Evolutionary conservation across 2,113 vertebrate genomes (phyloP), one percentile per base, ranked within the genome.

Genomic region (Plecotus auritus): DNA sequence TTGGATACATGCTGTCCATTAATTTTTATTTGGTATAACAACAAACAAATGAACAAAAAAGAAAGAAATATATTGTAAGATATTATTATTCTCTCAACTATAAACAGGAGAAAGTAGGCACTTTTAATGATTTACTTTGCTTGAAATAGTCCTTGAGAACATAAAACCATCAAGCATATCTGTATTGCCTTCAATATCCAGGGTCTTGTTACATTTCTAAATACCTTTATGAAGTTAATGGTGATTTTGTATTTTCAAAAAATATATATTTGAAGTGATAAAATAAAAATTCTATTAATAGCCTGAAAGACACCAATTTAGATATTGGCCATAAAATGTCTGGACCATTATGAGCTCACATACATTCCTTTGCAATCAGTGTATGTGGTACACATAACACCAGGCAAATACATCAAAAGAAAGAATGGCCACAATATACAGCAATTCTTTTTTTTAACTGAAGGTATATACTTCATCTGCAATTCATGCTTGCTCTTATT

Each of bases 181-280:
- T 81, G 9, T 88, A 83, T 89, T 47, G 13, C 56, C 14, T 72
- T 83, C 20, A 32, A 40, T 56, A 64, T 1, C 16, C 7, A 76
- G 14, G 12, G 9, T 85, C 37, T 88, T 74, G 10, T 66, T 56
- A 28, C 7, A 37, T 49, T 86, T 72, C 40, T 66, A 83, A 91
- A 89, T 8, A 30, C 74, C 8, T 42, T 30, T 3, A 47, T 26
- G 22, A 81, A 85, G 17, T 49, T 78, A 32, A 45, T 70, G 26
- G 11, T 83, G 45, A 89, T 45, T 93, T 90, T 59, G 9, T 45
- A 89, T n/a, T 94, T 91, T 82, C 56, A 23, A 67, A 70, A 93
- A 35, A 16, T 54, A 30, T 17, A 56, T 23, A 80, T 59, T 70
- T 78, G 26, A 85, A 83, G 32, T 8, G 54, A 42, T 51, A 69